A percentile compares a stretch with the other conserved stretches of the same genome.
These are phyloP conservation scores for Drosophila mimetica DNA, from an alignment of 2,888 invertebrate genomes.

Conservation along the genomic window DNA sequence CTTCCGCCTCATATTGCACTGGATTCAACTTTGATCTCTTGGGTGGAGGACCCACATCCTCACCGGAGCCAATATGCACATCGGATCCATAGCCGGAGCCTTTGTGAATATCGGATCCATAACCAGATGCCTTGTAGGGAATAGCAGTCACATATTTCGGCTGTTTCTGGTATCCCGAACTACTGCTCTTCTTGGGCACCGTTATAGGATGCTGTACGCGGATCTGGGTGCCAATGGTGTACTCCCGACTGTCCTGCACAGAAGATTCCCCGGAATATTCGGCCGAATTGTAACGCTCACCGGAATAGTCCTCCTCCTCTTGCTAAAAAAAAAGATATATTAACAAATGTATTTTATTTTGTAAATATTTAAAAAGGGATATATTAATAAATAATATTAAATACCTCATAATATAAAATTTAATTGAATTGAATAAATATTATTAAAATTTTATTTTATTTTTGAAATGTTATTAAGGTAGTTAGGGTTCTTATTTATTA, in stretches of 20 bases:
- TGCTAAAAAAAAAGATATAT: constrained; percentile 15
- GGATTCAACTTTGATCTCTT: constrained; percentile 71
- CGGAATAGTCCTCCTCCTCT: constrained; percentile 81
- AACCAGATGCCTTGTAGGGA: constrained; percentile 58
- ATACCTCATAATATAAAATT: too few species aligned
- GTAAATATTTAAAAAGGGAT: too few species aligned
- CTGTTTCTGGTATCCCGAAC: constrained; percentile 57
- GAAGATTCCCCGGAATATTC: constrained; percentile 76
- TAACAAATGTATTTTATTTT: too few species aligned
- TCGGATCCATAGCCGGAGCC: constrained; percentile 50
- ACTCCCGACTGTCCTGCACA: constrained; percentile 78
- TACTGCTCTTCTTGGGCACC: constrained; percentile 69
- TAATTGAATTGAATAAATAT: too few species aligned
- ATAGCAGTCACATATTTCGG: constrained; percentile 64
- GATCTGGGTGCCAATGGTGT: constrained; percentile 82
- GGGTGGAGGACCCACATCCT: constrained; percentile 47
- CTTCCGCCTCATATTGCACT: constrained; percentile 72
- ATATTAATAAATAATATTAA: too few species aligned
- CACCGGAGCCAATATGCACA: constrained; percentile 23
- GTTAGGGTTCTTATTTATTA: too few species aligned
- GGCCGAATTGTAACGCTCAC: constrained; percentile 69
- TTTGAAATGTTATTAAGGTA: too few species aligned
- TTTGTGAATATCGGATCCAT: constrained; percentile 43
- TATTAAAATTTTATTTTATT: too few species aligned
- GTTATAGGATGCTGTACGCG: constrained; percentile 81